A percentile compares a stretch with the other conserved stretches of the same genome.
Conservation (phyloP, 2,113 vertebrate genomes). For the Mellivora capensis region DNA sequence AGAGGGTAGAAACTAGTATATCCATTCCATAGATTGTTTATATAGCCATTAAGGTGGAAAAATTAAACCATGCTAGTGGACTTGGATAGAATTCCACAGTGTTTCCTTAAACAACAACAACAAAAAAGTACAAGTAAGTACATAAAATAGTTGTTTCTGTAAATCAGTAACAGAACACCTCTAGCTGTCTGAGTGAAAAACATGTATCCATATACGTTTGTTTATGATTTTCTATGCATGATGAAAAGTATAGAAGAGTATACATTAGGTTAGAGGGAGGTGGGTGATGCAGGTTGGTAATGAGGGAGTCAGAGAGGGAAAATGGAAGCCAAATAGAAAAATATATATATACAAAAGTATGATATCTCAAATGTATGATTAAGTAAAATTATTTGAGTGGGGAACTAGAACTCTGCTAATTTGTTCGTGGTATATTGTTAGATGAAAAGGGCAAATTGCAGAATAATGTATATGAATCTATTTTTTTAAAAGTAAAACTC, state of each 20-base stretch:
- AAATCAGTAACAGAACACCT: conserved; percentile 1
- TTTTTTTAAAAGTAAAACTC: background rate
- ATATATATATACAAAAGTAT: background rate
- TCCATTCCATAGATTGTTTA: background rate
- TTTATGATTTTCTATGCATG: conserved; percentile 11
- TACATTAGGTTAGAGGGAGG: background rate
- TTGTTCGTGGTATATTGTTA: background rate
- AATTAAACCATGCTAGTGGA: background rate
- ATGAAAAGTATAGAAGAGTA: background rate
- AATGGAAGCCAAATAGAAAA: background rate
- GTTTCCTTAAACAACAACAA: background rate
- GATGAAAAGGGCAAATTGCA: background rate
- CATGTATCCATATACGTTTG: background rate
- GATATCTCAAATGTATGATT: background rate
- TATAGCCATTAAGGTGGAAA: background rate
- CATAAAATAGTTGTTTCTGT: background rate
- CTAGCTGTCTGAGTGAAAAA: background rate
- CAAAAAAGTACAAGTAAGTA: background rate
- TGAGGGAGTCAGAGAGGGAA: background rate
- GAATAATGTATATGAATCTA: background rate
- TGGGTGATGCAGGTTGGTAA: background rate
- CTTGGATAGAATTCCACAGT: background rate
- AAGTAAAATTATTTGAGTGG: background rate
- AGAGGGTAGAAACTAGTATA: background rate
- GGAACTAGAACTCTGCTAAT: background rate